Evolutionary conservation across 1,140 invertebrate genomes (phyloP), one percentile per base, ranked within the genome.

Genomic region (Drosophila equinoxialis): DNA sequence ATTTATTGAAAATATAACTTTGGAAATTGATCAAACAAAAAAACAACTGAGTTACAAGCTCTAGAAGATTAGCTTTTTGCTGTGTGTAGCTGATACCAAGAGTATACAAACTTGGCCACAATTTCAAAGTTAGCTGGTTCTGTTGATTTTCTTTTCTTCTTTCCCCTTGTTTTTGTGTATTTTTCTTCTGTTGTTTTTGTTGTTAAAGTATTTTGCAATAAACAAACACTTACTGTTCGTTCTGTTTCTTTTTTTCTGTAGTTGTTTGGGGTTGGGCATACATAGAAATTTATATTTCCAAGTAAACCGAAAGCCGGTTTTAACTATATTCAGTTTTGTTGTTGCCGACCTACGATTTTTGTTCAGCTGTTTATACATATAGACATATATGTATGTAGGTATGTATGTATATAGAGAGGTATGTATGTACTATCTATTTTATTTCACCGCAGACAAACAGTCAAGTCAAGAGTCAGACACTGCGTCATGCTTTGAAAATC

Each of bases 251-350:
- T 58, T 41, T 74, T 68, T 68, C 81, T 73, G 42, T 71, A 30
- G 70, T 72, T 74, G 70, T 65, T 71, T 54, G 65, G 60, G 42
- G 60, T 58, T 30, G 69, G 74, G 75, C 61, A 66, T 77, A 59
- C 63, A 63, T 77, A 84, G 81, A 85, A 51, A 51, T 51, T 51
- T 81, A 74, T 64, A 71, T 77, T 86, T 86, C 82, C 83, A 87
- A 86, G 82, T 86, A 86, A 76, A 59, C 73, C 33, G 42, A 66
- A 82, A 75, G 81, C 82, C 82, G 82, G 82, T 86, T 86, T 82
- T 65, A 45, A 6, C 61, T 0, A 55, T 58, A 51, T 67, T 69
- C n/a, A 42, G 17, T 54, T 68, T 65, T 68, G 55, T 57, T 77
- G 51, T 73, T 79, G 41, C 65, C 81, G 82, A 86, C 82, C 82